phyloP scores from a whole-genome alignment of 2,888 invertebrate species.

The Spialia ferax region DNA sequence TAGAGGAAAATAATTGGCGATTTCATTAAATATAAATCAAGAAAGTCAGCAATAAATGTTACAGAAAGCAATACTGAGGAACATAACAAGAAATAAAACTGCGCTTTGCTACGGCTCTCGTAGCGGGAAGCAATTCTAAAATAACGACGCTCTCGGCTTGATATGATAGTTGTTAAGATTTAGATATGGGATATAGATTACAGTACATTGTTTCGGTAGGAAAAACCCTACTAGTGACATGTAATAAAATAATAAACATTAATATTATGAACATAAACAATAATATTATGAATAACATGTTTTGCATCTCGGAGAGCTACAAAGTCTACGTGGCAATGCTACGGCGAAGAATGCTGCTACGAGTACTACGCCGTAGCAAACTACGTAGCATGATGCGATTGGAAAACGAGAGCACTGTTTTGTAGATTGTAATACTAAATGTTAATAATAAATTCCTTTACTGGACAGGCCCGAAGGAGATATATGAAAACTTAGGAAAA shows the following conservation, averaged over 20 bases:
- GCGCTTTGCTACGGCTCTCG: not conserved
- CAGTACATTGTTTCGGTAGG: not conserved
- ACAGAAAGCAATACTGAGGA: not conserved
- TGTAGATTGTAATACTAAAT: too few relatives aligned
- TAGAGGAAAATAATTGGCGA: conserved; percentile 2
- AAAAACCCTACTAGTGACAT: not conserved
- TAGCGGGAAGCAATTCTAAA: conserved; percentile 11
- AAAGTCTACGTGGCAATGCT: not conserved
- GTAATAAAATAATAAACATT: too few relatives aligned
- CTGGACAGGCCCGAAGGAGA: too few relatives aligned
- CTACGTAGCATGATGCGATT: not conserved
- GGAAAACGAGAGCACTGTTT: too few relatives aligned
- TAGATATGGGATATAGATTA: not conserved
- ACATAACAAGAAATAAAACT: conserved; percentile 2
- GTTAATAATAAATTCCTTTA: too few relatives aligned
- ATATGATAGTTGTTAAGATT: not conserved
- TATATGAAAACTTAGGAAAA: too few relatives aligned
- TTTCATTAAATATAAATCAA: conserved; percentile 5
- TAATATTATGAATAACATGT: too few relatives aligned
- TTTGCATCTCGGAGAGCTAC: not conserved
- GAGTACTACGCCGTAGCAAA: not conserved
- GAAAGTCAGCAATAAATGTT: conserved; percentile 11
- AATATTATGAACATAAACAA: too few relatives aligned
- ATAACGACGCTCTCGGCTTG: not conserved
- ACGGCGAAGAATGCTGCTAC: not conserved